A percentile compares a stretch with the other conserved stretches of the same genome.
Conservation (phyloP, 2,113 vertebrate species). For the Aptenodytes forsteri region DNA sequence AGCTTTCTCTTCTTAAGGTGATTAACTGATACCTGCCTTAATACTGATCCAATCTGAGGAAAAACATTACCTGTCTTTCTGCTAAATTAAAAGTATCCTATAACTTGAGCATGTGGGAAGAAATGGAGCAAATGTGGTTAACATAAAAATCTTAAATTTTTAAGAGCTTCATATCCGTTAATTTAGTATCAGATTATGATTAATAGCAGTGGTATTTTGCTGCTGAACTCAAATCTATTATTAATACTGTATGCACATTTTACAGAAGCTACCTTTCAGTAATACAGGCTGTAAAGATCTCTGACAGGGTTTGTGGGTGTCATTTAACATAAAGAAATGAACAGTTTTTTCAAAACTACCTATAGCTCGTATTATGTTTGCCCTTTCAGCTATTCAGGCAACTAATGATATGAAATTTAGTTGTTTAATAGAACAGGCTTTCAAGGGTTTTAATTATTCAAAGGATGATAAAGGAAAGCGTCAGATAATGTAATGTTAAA, state of each 20-base stretch:
- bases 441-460: slow-evolving; percentile 31
- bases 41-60: not conserved
- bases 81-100: not conserved
- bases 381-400: not conserved
- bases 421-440: slow-evolving; percentile 1
- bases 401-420: not conserved
- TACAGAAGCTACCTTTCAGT: not conserved
- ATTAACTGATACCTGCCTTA: not conserved
- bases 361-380: not conserved
- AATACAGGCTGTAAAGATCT: not conserved
- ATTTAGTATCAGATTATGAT: not conserved
- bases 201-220: not conserved
- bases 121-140: not conserved
- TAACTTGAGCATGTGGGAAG: not conserved
- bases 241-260: not conserved
- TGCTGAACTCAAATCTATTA: not conserved
- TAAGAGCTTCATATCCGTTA: not conserved
- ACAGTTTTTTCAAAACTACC: not conserved
- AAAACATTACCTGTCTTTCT: not conserved
- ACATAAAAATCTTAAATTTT: not conserved
- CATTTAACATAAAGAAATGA: not conserved
- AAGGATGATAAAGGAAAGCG: not conserved
- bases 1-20: not conserved
- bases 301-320: not conserved
- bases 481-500: slow-evolving; percentile 32